Evolutionary conservation across 2,797 vertebrate species (phyloP).

Genomic region (Chloroceryle inda): DNA sequence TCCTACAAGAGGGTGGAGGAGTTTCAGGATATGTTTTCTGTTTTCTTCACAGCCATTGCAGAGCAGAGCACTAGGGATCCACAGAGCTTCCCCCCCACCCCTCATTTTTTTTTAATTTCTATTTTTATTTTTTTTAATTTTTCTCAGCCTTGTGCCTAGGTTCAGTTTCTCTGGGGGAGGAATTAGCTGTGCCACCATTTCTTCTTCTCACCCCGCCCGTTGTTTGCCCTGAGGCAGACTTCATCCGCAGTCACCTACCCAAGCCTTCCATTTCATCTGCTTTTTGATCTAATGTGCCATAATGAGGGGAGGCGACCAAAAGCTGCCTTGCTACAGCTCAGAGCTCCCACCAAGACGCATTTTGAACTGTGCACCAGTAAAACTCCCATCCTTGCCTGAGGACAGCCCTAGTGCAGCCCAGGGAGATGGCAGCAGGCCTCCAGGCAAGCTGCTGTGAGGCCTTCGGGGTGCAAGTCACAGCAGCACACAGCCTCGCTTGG

Average conservation of each 20-base stretch:
- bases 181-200: neutral
- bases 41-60: neutral
- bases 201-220: rapidly evolving
- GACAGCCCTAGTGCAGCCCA: rapidly evolving
- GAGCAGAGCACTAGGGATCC: neutral
- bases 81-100: neutral
- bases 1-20: neutral
- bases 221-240: neutral
- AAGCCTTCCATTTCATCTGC: conserved; percentile 22
- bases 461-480: rapidly evolving
- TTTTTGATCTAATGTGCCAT: neutral
- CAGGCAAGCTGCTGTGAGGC: neutral
- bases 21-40: neutral
- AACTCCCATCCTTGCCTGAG: neutral
- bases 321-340: neutral
- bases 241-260: neutral
- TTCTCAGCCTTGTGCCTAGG: neutral
- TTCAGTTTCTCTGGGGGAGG: neutral
- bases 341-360: neutral
- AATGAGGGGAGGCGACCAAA: rapidly evolving
- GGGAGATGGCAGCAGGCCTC: neutral
- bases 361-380: rapidly evolving
- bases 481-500: neutral
- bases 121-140: neutral
- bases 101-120: neutral